A percentile compares a stretch with the other conserved stretches of the same genome.
Evolutionary conservation across 2,888 invertebrate species (phyloP).

Genomic region (Blastobasis adustella): DNA sequence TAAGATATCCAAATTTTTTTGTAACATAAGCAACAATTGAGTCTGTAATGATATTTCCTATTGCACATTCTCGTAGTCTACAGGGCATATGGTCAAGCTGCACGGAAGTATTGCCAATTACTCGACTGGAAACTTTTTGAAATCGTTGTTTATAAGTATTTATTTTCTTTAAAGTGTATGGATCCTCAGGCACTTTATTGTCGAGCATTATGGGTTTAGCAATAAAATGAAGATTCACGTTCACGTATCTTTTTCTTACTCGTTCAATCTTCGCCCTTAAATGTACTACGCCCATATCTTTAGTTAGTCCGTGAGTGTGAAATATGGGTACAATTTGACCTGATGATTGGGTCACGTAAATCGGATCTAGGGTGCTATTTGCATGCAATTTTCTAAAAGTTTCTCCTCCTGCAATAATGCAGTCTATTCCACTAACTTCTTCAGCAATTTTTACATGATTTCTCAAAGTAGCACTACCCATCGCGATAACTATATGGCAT

Average conservation of each 20-base stretch:
- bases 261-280: constrained; percentile 82
- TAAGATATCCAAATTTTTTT: no score
- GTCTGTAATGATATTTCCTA: constrained; percentile 88
- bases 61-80: constrained; percentile 84
- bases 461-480: constrained; percentile 91
- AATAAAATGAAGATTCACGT: constrained; percentile 11
- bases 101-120: constrained; percentile 81
- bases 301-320: constrained; percentile 93
- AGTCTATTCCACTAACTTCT: constrained; percentile 85
- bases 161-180: constrained; percentile 75
- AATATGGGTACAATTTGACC: constrained; percentile 88
- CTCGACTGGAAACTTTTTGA: constrained; percentile 61
- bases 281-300: constrained; percentile 88
- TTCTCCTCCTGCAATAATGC: constrained; percentile 93
- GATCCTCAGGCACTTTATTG: constrained; percentile 77
- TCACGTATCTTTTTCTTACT: constrained; percentile 74
- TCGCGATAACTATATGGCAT: constrained; percentile 86
- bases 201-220: constrained; percentile 87
- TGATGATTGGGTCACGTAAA: constrained; percentile 77
- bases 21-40: constrained; percentile 52
- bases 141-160: constrained; percentile 75
- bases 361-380: constrained; percentile 80
- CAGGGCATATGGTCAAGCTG: constrained; percentile 81
- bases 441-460: constrained; percentile 85
- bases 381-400: constrained; percentile 89